Evolutionary conservation across 2,797 vertebrate genomes (phyloP), one percentile per base, ranked within the genome.

Genomic region (Silurus aristotelis): DNA sequence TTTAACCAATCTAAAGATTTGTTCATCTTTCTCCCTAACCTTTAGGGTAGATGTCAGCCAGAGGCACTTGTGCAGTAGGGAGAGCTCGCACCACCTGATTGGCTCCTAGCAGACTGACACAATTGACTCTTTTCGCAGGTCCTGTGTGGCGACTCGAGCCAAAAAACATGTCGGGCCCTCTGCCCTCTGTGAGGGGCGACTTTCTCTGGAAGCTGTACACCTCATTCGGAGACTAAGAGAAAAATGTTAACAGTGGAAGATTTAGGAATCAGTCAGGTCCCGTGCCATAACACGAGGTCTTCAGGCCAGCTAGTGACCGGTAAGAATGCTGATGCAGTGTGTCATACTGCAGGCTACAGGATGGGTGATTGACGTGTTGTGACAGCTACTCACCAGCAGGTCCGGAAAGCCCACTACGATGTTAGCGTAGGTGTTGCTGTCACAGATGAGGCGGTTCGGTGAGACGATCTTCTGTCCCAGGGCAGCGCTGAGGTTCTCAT

Each of bases 381-480:
- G 15, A 67, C 83, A 85, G 87, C 2, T 5, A 90, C 95, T 96
- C 93, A 98, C 98, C 97, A 98, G 93, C 58, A 99, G 97, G 91
- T 99, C 98, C 67, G 98, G 98, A 92, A 99, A 99, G 76, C 98
- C 98, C 80, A 99, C 90, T 1, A 99, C 84, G 61, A 99, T 15
- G 38, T 92, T 95, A 20, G 97, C 97, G 6, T 96, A 99, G 90
- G 92, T 95, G 71, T 92, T 88, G 15, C 92, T 86, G 90, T 99
- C 97, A 2, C 95, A 95, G 87, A 98, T 87, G 3, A 99, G 31
- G 13, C 98, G 96, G 92, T 98, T 99, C 1, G 98, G 98, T 31
- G 97, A 98, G 73, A 92, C 94, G 6, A 99, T 98, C 92, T 96
- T 99, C 91, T 98, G 97, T 89, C 95, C 96, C 87, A 99, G 93